These are phyloP conservation scores for Halichoerus grypus DNA, from an alignment of 2,113 vertebrate species.

Conservation along the genomic window DNA sequence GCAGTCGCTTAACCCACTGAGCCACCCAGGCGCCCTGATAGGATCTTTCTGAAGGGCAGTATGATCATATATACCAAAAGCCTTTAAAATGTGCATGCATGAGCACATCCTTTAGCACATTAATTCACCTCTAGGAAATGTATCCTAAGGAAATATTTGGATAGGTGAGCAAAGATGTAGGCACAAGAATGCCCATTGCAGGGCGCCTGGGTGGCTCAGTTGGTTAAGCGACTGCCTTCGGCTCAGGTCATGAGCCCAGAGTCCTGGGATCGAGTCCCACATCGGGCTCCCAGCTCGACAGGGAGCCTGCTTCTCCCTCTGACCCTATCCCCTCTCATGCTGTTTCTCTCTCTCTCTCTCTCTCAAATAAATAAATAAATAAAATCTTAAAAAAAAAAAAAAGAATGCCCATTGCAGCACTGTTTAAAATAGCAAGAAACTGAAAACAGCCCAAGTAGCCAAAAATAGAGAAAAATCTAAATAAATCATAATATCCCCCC, in stretches of 20 bases:
- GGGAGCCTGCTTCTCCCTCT: too few species aligned
- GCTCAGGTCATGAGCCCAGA: too few species aligned
- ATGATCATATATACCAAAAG: not conserved
- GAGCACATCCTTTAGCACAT: not conserved
- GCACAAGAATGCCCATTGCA: not conserved
- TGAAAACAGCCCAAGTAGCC: not conserved
- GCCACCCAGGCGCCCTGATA: too few species aligned
- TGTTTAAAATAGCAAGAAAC: not conserved
- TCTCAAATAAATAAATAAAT: too few species aligned
- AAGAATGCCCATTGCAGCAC: not conserved
- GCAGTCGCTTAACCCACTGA: too few species aligned
- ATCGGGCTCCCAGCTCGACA: too few species aligned
- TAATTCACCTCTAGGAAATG: not conserved
- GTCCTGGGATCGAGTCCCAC: too few species aligned
- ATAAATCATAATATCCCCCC: not conserved
- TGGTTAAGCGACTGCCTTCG: too few species aligned
- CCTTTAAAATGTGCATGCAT: not conserved
- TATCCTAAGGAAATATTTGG: not conserved
- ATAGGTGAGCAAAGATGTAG: not conserved
- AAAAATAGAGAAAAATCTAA: not conserved
- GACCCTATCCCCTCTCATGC: too few species aligned
- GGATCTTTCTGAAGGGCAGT: not conserved
- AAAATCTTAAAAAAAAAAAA: too few species aligned
- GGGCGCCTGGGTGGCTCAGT: too few species aligned
- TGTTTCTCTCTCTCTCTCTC: too few species aligned